phyloP scores from a whole-genome alignment of 2,797 vertebrate genomes.

The Allobates femoralis region DNA sequence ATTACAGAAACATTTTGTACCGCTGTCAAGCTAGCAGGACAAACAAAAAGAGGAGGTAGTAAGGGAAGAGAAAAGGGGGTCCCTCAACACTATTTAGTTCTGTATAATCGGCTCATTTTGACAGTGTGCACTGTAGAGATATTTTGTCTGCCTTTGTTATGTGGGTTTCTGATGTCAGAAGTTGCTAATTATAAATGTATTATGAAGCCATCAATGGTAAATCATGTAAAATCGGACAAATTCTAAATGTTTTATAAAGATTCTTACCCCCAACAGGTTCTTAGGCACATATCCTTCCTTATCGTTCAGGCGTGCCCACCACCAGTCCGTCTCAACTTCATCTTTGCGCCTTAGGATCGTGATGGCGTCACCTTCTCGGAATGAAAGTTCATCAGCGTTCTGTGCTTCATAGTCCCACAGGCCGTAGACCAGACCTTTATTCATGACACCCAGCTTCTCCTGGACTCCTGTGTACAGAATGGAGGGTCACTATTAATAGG shows the following conservation, averaged over 20 bases:
- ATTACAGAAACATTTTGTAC: neutral
- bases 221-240: no score
- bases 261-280: conserved; percentile 92
- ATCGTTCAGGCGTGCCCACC: conserved; percentile 92
- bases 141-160: no score
- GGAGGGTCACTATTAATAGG: neutral
- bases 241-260: neutral
- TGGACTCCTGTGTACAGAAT: conserved; percentile 83
- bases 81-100: no score
- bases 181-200: no score
- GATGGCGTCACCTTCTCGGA: conserved; percentile 88
- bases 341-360: conserved; percentile 88
- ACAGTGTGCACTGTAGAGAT: neutral
- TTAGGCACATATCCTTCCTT: conserved; percentile 92
- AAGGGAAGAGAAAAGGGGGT: no score
- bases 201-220: no score
- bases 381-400: conserved; percentile 90
- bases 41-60: neutral
- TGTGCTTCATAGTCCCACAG: conserved; percentile 93
- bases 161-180: no score
- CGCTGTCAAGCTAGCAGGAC: neutral
- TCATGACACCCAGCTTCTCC: conserved; percentile 97
- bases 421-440: conserved; percentile 89
- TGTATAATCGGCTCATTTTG: neutral
- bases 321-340: conserved; percentile 94